A percentile compares a stretch with the other conserved stretches of the same genome.
Conservation (phyloP, 2,797 vertebrate species). For the Coendou prehensilis region DNA sequence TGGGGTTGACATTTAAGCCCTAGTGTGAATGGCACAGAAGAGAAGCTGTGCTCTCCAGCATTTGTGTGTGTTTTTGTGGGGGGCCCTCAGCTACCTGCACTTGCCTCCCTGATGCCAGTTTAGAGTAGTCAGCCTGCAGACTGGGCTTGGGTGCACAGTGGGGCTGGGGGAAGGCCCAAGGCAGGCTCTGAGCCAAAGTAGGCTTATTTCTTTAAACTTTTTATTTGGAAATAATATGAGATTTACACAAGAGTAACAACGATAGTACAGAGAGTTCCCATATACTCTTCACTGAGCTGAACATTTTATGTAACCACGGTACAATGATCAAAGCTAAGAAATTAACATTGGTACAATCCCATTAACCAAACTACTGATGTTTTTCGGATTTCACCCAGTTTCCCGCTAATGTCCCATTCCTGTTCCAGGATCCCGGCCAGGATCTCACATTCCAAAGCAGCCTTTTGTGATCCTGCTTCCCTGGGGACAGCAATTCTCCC, state of each 20-base stretch:
- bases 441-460: slow-evolving; percentile 20
- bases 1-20: slow-evolving; percentile 84
- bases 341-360: slow-evolving; percentile 50
- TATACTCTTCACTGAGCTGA: slow-evolving; percentile 49
- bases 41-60: slow-evolving; percentile 47
- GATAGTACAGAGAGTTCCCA: slow-evolving; percentile 75
- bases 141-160: not conserved
- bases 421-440: slow-evolving; percentile 49
- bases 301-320: slow-evolving; percentile 71
- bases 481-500: not conserved
- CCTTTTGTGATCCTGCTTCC: not conserved
- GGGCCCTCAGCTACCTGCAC: not conserved
- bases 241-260: slow-evolving; percentile 66
- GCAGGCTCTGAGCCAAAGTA: slow-evolving; percentile 42
- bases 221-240: slow-evolving; percentile 71
- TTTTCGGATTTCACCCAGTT: slow-evolving; percentile 48
- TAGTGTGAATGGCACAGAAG: slow-evolving; percentile 72
- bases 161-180: not conserved
- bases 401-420: slow-evolving; percentile 39
- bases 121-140: not conserved
- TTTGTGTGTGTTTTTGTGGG: not conserved
- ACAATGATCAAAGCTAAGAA: slow-evolving; percentile 72
- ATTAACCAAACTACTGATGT: slow-evolving; percentile 49
- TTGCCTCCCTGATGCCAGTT: not conserved
- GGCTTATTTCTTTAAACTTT: not conserved